Conservation (phyloP, 2,113 vertebrate genomes). For the Eubucco bourcierii region DNA sequence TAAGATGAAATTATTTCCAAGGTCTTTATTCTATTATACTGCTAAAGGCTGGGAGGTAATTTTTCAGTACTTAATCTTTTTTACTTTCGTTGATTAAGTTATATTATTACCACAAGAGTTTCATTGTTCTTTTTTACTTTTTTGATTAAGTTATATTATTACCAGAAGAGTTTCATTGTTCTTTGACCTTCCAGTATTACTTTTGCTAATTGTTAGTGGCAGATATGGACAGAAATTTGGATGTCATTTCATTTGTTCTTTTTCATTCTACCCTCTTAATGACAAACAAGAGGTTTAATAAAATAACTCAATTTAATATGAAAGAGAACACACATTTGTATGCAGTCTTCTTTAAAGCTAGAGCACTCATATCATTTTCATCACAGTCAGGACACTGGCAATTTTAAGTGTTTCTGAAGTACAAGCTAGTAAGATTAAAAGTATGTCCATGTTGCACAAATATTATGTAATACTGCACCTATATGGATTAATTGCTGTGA, state of each 20-base stretch:
- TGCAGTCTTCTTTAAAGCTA: not conserved
- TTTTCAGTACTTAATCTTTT: not conserved
- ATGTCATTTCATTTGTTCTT: not conserved
- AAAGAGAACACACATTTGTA: not conserved
- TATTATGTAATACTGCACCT: not conserved
- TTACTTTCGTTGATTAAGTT: not conserved
- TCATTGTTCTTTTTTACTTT: not conserved
- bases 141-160: not conserved
- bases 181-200: not conserved
- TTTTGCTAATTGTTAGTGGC: not conserved
- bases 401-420: not conserved
- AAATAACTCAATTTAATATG: not conserved
- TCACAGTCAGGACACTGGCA: not conserved
- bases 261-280: not conserved
- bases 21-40: not conserved
- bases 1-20: not conserved
- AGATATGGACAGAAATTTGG: not conserved
- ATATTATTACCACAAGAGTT: not conserved
- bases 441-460: not conserved
- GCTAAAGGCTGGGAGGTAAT: not conserved
- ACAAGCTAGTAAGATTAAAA: not conserved
- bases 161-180: not conserved
- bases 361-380: not conserved
- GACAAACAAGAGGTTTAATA: not conserved
- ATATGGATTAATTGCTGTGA: not conserved